These are phyloP conservation scores for Anas georgica DNA, from an alignment of 2,797 vertebrate species.

Conservation along the genomic window DNA sequence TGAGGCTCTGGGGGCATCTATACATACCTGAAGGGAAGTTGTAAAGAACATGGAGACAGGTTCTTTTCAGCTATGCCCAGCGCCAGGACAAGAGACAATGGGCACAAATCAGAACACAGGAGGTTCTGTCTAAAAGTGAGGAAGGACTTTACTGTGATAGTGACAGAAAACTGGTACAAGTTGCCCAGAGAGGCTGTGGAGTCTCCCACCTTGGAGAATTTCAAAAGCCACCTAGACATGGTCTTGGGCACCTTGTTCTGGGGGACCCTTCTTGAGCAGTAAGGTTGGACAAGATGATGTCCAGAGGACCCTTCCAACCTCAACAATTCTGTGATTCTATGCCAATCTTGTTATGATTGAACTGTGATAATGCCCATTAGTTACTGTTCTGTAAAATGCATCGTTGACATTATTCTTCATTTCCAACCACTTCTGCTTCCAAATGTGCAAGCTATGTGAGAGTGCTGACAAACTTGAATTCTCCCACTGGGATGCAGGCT, in stretches of 20 bases:
- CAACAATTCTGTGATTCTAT: background rate
- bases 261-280: background rate
- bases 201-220: background rate
- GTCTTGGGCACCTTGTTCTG: background rate
- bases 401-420: background rate
- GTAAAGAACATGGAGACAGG: too few species aligned
- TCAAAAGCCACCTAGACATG: background rate
- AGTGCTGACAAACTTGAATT: background rate
- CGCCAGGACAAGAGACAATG: too few species aligned
- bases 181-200: too few species aligned
- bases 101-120: too few species aligned
- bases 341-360: background rate
- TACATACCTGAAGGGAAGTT: too few species aligned
- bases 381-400: background rate
- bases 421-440: background rate
- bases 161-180: too few species aligned
- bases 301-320: background rate
- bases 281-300: background rate
- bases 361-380: background rate
- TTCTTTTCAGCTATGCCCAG: too few species aligned
- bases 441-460: accelerated
- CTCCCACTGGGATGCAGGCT: background rate
- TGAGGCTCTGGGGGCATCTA: too few species aligned
- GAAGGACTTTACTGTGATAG: too few species aligned
- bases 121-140: too few species aligned